Evolutionary conservation across 2,113 vertebrate species (phyloP).

Genomic region (Callionymus lyra): DNA sequence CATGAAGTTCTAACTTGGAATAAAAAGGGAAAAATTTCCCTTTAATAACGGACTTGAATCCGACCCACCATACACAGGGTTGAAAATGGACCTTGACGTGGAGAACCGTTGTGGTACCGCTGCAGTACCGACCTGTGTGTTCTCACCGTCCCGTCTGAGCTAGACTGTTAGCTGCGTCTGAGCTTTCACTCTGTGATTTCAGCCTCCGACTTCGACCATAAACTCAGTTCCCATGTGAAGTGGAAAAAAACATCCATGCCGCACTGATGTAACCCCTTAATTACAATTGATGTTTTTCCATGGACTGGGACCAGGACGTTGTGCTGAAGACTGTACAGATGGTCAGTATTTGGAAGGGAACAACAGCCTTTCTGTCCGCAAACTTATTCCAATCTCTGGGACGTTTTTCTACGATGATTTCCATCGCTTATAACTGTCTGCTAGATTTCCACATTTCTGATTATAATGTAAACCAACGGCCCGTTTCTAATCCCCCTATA

Average conservation of each 20-base stretch:
- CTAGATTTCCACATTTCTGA: not conserved
- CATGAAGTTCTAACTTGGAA: constrained; percentile 19
- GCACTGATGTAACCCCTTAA: constrained; percentile 40
- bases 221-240: constrained; percentile 37
- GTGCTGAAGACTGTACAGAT: constrained; percentile 21
- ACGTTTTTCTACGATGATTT: constrained; percentile 7
- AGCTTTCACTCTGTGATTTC: constrained; percentile 36
- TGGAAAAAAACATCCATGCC: constrained; percentile 26
- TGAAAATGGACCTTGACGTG: constrained; percentile 23
- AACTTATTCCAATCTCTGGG: constrained; percentile 5
- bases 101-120: constrained; percentile 13
- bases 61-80: constrained; percentile 27
- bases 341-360: constrained; percentile 10
- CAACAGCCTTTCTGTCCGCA: constrained; percentile 4
- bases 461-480: constrained; percentile 6
- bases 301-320: constrained; percentile 34
- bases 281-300: constrained; percentile 48
- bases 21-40: not conserved
- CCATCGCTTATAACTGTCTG: constrained; percentile 2
- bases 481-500: too few relatives aligned
- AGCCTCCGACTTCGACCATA: constrained; percentile 35
- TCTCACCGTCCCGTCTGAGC: constrained; percentile 27
- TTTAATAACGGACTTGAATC: constrained; percentile 1
- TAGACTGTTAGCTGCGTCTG: constrained; percentile 33
- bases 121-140: constrained; percentile 21